Evolutionary conservation across 2,113 vertebrate species (phyloP), one percentile per base, ranked within the genome.

Genomic region (Pachypanchax playfairii): DNA sequence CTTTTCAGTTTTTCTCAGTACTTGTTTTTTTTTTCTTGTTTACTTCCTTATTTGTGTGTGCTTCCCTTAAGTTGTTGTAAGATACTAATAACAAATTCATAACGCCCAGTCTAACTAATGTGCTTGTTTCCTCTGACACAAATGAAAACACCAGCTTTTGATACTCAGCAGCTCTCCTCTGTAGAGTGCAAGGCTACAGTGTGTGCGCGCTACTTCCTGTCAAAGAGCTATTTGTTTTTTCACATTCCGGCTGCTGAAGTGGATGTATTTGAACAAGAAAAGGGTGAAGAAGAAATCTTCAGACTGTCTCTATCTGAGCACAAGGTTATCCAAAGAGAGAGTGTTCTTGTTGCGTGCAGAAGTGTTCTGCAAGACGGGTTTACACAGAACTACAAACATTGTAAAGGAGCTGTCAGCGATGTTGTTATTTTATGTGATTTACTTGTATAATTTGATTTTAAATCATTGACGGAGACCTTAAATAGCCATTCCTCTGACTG

Each of bases 111-210:
- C 36, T 53, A 65, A 42, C 62, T 69, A 65, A 44, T 22, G 58
- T 12, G 36, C 55, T 46, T 31, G 48, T 51, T 52, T 68, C 49
- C 35, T 21, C 24, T 56, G 57, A 68, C 72, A 56, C 47, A 46
- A 79, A 70, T 3, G n/a, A 58, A 66, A 82, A 82, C 80, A 82
- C 80, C 83, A 85, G 84, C 82, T 72, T 70, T n/a, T n/a, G 36
- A 52, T 53, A 21, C 57, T 70, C 38, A 22, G 51, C 56, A 44
- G 63, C 28, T 2, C 61, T 74, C 44, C 46, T 55, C 55, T 43
- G 24, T 22, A 39, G 51, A 56, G 46, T 41, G 44, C 42, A 48
- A 50, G 17, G 36, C 36, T 47, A 25, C 35, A 18, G n/a, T 24
- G 28, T 48, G 42, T 48, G 42, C n/a, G n/a, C n/a, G n/a, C 41